Evolutionary conservation across 1,140 invertebrate species (phyloP), one percentile per base, ranked within the genome.

Genomic region (Calliopsis andreniformis): DNA sequence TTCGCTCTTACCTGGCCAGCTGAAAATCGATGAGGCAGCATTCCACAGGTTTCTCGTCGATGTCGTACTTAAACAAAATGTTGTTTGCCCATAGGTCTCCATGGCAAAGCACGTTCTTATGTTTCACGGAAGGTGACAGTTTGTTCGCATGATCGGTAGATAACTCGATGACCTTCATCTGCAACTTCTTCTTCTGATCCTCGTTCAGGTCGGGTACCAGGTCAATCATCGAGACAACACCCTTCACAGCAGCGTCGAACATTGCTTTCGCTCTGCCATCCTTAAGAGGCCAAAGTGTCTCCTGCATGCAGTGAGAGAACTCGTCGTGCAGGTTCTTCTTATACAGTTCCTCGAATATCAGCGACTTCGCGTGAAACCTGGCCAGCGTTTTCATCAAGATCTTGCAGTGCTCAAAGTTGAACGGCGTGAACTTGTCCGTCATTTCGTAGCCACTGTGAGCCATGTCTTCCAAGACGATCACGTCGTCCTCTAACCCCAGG

Each of bases 1-100:
- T 49, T 8, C 14, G 20, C 23, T 53, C 56, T 85, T 93, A 95
- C 43, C 94, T 83, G 0, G 92, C 92, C 32, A 95, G 88, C 87
- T 95, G 95, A 67, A 94, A 95, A 83, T 95, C 95, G 23, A 95
- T 91, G 5, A 95, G 79, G 14, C 93, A 90, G 18, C 93, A 93
- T 8, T 88, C 83, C 2, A 89, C 64, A 2, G 92, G 77, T 43
- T 89, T 86, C 12, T 84, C 87, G 66, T 90, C 86, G 4, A 86
- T 83, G 1, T 92, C 86, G 71, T 93, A 93, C 84, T 94, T 94
- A 72, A 94, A 94, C 79, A 95, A 88, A 49, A 95, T 93, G 85
- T 95, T 95, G 68, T 94, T 94, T 0, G 93, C 88, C 94, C 94
- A 95, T n/a, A 94, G 83, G 87, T 95, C 95, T 0, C 94, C 94